Evolutionary conservation across 2,113 vertebrate genomes (phyloP).

Genomic region (Ictidomys tridecemlineatus): DNA sequence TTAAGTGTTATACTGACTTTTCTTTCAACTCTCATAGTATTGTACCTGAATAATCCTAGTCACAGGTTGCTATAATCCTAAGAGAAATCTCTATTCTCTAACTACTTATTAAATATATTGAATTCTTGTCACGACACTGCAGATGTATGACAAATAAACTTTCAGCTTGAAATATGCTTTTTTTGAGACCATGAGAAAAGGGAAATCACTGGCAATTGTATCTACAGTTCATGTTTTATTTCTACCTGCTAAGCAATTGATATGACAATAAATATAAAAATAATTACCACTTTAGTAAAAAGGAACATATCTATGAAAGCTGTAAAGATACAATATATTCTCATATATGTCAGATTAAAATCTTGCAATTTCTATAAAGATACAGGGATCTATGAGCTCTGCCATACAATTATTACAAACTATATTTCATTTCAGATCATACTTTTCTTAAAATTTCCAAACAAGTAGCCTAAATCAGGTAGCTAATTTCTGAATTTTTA

Average conservation of each 20-base stretch:
- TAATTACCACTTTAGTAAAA: slow-evolving; percentile 40
- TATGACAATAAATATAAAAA: slow-evolving; percentile 36
- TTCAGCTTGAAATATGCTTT: slow-evolving; percentile 59
- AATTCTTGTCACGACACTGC: slow-evolving; percentile 67
- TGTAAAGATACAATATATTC: neutral
- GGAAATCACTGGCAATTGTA: slow-evolving; percentile 46
- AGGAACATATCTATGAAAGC: neutral
- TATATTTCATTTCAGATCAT: neutral
- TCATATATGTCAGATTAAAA: neutral
- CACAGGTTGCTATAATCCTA: slow-evolving; percentile 77
- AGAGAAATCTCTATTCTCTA: slow-evolving; percentile 77
- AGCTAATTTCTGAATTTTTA: slow-evolving; percentile 57
- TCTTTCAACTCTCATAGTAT: slow-evolving; percentile 70
- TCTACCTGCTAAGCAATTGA: slow-evolving; percentile 15
- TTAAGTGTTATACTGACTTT: slow-evolving; percentile 70
- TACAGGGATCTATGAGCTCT: neutral
- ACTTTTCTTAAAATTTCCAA: slow-evolving; percentile 34
- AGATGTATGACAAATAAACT: slow-evolving; percentile 76
- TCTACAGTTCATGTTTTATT: slow-evolving; percentile 49
- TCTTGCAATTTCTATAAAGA: slow-evolving; percentile 36
- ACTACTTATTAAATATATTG: slow-evolving; percentile 80
- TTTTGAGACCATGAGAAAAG: slow-evolving; percentile 65
- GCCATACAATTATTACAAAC: neutral
- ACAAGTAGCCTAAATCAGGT: neutral
- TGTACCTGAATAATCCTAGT: slow-evolving; percentile 71